Conservation (phyloP, 2,888 invertebrate genomes). For the Ophioninae sp. region DNA sequence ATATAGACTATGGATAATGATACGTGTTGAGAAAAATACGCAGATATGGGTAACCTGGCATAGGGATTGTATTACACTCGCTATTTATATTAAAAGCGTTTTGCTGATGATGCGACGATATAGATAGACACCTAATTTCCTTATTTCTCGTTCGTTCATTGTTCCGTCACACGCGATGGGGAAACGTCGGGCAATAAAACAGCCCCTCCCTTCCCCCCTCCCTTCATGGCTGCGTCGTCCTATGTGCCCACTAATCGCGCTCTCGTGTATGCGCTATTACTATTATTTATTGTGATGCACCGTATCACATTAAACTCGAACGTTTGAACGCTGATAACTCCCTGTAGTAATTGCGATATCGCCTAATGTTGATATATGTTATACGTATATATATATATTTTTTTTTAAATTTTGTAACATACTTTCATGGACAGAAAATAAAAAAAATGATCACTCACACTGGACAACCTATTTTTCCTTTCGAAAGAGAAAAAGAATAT, state of each 20-base stretch:
- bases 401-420: too few relatives aligned
- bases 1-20: constrained; percentile 1
- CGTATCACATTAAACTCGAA: not conserved
- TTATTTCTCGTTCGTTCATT: constrained; percentile 23
- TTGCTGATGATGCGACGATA: constrained; percentile 12
- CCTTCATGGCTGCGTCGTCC: not conserved
- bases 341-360: too few relatives aligned
- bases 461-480: too few relatives aligned
- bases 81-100: constrained; percentile 24
- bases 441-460: too few relatives aligned
- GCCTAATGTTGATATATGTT: too few relatives aligned
- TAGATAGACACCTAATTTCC: constrained; percentile 45
- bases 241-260: constrained; percentile 18
- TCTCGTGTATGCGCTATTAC: constrained; percentile 18
- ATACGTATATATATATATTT: too few relatives aligned
- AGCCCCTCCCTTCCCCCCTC: not conserved
- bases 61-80: constrained; percentile 16
- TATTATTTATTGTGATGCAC: constrained; percentile 6
- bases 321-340: not conserved
- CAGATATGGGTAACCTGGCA: constrained; percentile 2
- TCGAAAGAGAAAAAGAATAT: not conserved
- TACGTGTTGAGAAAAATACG: not conserved
- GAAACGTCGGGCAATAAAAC: constrained; percentile 24
- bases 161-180: constrained; percentile 20
- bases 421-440: too few relatives aligned